phyloP scores from a whole-genome alignment of 2,888 invertebrate genomes.

The Vanessa cardui region DNA sequence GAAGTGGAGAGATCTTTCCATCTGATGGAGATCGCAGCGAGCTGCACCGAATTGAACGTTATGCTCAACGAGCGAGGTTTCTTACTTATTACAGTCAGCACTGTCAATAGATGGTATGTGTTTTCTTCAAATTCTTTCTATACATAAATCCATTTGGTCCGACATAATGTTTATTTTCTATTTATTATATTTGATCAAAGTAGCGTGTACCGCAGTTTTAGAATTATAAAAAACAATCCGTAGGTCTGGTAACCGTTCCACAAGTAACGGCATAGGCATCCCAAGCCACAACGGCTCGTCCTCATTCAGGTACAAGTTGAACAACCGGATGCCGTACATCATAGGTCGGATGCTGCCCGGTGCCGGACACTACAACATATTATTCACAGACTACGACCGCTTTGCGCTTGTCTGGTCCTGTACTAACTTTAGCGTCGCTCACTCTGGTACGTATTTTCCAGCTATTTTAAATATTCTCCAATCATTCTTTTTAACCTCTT shows the following conservation, averaged over 20 bases:
- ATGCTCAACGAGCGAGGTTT: slow-evolving; percentile 75
- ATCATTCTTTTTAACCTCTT: too few species aligned
- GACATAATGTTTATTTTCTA: too few species aligned
- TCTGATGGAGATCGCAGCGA: slow-evolving; percentile 86
- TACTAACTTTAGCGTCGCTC: slow-evolving; percentile 84
- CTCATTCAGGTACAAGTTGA: slow-evolving; percentile 84
- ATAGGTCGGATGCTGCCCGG: slow-evolving; percentile 87
- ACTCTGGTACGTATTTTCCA: slow-evolving; percentile 78
- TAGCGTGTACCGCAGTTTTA: not conserved
- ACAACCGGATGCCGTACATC: slow-evolving; percentile 84
- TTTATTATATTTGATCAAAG: not conserved
- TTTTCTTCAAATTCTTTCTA: not conserved
- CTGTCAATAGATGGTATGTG: slow-evolving; percentile 85
- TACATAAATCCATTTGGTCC: too few species aligned
- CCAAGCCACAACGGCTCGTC: slow-evolving; percentile 83
- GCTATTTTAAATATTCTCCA: too few species aligned
- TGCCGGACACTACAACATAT: slow-evolving; percentile 87
- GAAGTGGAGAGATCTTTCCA: slow-evolving; percentile 91
- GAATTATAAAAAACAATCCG: not conserved
- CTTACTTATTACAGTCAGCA: slow-evolving; percentile 84
- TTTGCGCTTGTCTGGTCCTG: slow-evolving; percentile 90
- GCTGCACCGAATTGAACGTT: slow-evolving; percentile 86
- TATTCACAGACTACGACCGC: slow-evolving; percentile 88
- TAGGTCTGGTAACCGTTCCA: slow-evolving; percentile 85
- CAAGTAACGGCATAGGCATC: slow-evolving; percentile 85